Evolutionary conservation across 2,113 vertebrate genomes (phyloP), one percentile per base, ranked within the genome.

Genomic region (Engraulis encrasicolus): DNA sequence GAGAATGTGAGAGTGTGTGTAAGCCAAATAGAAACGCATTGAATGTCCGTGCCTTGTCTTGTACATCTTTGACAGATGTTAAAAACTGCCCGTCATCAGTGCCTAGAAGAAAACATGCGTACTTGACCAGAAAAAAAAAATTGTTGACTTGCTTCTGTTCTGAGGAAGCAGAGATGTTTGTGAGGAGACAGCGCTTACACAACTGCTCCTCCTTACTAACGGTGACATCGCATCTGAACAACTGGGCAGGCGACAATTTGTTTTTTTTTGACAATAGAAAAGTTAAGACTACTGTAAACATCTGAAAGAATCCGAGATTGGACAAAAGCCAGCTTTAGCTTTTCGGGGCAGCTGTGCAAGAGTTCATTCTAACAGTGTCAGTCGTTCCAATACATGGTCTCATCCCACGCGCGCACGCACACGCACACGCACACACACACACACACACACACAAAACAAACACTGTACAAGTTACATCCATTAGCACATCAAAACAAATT

Each of bases 271-370:
- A 6, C 27, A 74, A 74, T 31, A 74, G n/a, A 27, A 74, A 31
- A 74, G 27, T 74, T 74, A 74, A 74, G 66, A 74, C 66, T 74
- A 74, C 15, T 74, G 66, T 74, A 74, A 74, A 74, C 66, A 74
- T 74, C 31, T 17, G 23, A 74, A 27, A 27, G 66, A 74, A 31
- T 74, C 23, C 31, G 34, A 74, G 31, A 71, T 34, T 6, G 14
- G 15, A n/a, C n/a, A 71, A 71, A 66, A 6, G 7, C n/a, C n/a
- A 66, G 11, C 52, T 20, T 66, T n/a, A 66, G 11, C 52, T 20
- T 66, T n/a, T 66, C 23, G 12, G n/a, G 23, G 58, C 58, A 66
- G 23, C 23, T 74, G 66, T 74, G 66, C 66, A 36, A 74, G 31
- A 11, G 23, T 66, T 34, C 17, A 74, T 31, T 3, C 40, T 9